Evolutionary conservation across 2,797 vertebrate genomes (phyloP), one percentile per base, ranked within the genome.

Genomic region (Mormyrus hasselquistii): DNA sequence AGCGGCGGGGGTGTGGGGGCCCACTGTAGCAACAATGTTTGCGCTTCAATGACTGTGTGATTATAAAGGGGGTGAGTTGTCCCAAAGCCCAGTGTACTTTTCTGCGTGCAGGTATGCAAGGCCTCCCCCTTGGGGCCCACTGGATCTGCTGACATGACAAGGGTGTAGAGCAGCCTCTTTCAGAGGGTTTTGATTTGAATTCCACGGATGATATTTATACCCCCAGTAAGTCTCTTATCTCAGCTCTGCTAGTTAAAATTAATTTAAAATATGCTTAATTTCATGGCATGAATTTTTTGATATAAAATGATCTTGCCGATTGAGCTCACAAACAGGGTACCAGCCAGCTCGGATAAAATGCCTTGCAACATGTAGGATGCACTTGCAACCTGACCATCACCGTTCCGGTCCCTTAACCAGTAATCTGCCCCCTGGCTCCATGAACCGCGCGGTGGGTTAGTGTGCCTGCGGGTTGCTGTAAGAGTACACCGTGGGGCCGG

Each of bases 41-140:
- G 92, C 91, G 92, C 88, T 94, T 57, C 91, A 92, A 94, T 94
- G 95, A 93, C 92, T 90, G 88, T 90, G 88, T 92, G 91, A 93
- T 90, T 89, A 69, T 88, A 53, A 7, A 49, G 86, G 52, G 57
- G 88, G n/a, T 65, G 12, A 29, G 52, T 10, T 69, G 19, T 41
- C 22, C 49, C 29, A 52, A 85, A 25, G 50, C 83, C 16, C 82
- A 49, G 10, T 38, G 85, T 53, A 55, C 52, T 53, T 83, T 25
- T 83, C 44, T 47, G 41, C 8, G 3, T 83, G 44, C 47, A 50
- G 19, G 22, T 50, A 83, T 83, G 79, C 50, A 6, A 49, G 79
- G 7, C 41, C 41, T 9, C 12, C 29, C 29, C 69, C 34, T 4
- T 38, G 10, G 34, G 69, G 14, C 69, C 12, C 14, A 16, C 69